Conservation (phyloP, 2,888 invertebrate species). For the Aphrophora alni region DNA sequence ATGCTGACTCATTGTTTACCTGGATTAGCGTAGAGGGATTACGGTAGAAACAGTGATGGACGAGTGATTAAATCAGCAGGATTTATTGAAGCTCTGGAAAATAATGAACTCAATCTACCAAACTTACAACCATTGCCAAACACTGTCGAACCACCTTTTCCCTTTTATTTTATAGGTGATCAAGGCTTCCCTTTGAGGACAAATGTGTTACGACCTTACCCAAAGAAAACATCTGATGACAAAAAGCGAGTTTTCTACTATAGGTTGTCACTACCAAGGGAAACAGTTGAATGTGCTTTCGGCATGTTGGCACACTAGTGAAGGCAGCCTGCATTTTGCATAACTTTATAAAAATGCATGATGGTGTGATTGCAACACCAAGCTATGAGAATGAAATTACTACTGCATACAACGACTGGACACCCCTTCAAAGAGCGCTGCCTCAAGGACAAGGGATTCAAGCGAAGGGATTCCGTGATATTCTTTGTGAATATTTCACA, state of each 20-base stretch:
- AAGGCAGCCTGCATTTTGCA: conserved; percentile 29
- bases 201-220: conserved; percentile 10
- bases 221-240: conserved; percentile 1
- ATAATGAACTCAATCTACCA: conserved; percentile 15
- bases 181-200: conserved; percentile 16
- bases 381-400: conserved; percentile 11
- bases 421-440: too few relatives aligned
- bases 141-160: conserved; percentile 19
- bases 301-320: conserved; percentile 15
- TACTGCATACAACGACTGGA: conserved; percentile 6
- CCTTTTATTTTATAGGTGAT: conserved; percentile 21
- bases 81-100: conserved; percentile 21
- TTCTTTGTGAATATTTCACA: conserved; percentile 20
- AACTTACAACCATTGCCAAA: conserved; percentile 15
- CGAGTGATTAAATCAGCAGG: conserved; percentile 22
- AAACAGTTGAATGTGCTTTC: conserved; percentile 14
- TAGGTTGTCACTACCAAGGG: conserved; percentile 1
- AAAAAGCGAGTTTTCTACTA: conserved; percentile 13
- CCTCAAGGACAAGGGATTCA: too few relatives aligned
- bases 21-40: conserved; percentile 29
- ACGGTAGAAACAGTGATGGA: conserved; percentile 26
- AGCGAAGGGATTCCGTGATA: background rate
- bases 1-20: conserved; percentile 27
- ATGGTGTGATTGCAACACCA: conserved; percentile 13
- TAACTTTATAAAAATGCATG: conserved; percentile 25